Evolutionary conservation across 2,113 vertebrate species (phyloP).

Genomic region (Panurus biarmicus): DNA sequence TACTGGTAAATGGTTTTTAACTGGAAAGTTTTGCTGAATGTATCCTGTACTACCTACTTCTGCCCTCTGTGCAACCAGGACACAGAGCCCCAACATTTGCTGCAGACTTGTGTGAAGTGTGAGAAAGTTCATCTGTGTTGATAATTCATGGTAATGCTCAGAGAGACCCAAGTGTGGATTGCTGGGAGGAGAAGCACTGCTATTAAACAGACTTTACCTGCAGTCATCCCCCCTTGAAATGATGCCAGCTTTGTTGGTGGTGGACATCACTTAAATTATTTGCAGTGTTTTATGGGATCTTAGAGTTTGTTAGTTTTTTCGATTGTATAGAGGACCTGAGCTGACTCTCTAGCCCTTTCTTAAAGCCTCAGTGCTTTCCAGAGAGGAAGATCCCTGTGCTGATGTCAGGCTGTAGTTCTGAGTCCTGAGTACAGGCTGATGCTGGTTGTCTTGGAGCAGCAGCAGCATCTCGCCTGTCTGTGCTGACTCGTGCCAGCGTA

Average conservation of each 20-base stretch:
- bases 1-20: neutral
- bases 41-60: neutral
- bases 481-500: neutral
- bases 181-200: neutral
- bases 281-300: neutral
- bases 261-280: neutral
- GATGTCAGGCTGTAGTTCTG: neutral
- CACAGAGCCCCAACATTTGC: accelerated
- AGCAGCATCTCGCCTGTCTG: neutral
- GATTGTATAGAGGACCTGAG: neutral
- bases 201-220: neutral
- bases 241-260: neutral
- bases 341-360: neutral
- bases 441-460: neutral
- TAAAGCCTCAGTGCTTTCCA: neutral
- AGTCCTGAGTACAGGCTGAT: accelerated
- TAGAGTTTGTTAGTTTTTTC: neutral
- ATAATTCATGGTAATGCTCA: neutral
- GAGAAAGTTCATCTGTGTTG: neutral
- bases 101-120: neutral
- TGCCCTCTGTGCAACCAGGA: neutral
- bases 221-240: neutral
- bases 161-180: neutral
- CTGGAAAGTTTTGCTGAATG: neutral
- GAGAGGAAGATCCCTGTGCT: neutral